These are phyloP conservation scores for Epizoanthus ramosus DNA, from an alignment of 92 coral and sea anemone genomes.

Conservation along the genomic window DNA sequence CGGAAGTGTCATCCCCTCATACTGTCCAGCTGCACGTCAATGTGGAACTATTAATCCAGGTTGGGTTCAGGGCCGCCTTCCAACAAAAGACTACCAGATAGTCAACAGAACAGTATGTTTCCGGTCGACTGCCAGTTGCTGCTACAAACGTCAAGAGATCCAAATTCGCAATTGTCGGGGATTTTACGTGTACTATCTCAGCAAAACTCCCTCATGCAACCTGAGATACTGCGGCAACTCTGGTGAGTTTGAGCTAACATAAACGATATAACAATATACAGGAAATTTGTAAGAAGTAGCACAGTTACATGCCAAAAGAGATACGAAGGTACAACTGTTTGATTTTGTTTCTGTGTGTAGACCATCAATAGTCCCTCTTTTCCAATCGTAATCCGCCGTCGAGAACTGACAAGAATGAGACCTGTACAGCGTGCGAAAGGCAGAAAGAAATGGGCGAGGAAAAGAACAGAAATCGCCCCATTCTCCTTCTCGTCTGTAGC, in stretches of 20 bases:
- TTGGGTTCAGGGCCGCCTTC: background rate
- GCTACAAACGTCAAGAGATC: background rate
- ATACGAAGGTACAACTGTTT: no score
- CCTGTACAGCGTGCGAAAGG: no score
- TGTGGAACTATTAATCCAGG: slow-evolving; percentile 7
- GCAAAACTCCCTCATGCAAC: background rate
- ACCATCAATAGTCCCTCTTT: no score
- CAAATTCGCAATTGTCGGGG: background rate
- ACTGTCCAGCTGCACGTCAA: background rate
- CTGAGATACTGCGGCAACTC: slow-evolving; percentile 14
- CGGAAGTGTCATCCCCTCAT: background rate
- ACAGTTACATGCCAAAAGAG: no score
- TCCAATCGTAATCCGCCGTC: no score
- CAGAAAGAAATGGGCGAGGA: no score
- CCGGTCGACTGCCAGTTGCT: slow-evolving; percentile 17
- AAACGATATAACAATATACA: no score
- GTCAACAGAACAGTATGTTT: slow-evolving; percentile 32
- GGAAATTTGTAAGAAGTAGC: no score
- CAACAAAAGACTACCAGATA: background rate
- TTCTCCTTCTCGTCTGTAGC: no score
- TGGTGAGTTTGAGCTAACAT: background rate
- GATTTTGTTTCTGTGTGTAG: no score
- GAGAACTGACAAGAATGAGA: no score
- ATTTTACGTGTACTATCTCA: slow-evolving; percentile 22
- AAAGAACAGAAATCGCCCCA: no score